phyloP scores from a whole-genome alignment of 37 sponge, comb jelly and placozoan species.

The Diacarnus erythraeanus region DNA sequence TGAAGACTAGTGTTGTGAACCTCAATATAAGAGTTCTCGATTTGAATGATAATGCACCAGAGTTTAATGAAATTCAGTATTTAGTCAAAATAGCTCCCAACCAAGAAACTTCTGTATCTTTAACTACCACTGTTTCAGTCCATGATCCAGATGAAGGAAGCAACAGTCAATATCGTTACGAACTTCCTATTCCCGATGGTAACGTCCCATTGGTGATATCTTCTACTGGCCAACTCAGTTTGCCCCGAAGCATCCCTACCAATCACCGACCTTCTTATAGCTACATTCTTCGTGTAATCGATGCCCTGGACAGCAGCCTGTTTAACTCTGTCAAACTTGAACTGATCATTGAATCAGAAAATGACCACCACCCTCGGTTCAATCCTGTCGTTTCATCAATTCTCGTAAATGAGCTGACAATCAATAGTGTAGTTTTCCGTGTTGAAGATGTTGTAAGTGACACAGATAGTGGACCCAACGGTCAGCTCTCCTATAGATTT shows the following conservation, averaged over 20 bases:
- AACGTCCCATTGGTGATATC: slow-evolving; percentile 1
- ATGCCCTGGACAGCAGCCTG: slow-evolving; percentile 1
- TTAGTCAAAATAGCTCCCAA: slow-evolving; percentile 18
- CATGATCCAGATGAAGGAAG: slow-evolving; percentile 49
- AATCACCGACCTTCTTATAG: slow-evolving; percentile 1
- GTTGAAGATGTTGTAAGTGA: slow-evolving; percentile 39
- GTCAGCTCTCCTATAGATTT: slow-evolving; percentile 39
- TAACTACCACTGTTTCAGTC: slow-evolving; percentile 22
- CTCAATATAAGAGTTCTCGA: slow-evolving; percentile 49
- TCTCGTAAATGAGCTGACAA: slow-evolving; percentile 13
- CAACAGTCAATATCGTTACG: slow-evolving; percentile 38
- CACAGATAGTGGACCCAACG: slow-evolving; percentile 49
- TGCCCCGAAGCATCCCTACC: slow-evolving; percentile 6
- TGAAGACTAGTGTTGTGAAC: slow-evolving; percentile 5
- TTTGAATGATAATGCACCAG: slow-evolving; percentile 72
- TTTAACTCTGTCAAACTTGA: slow-evolving; percentile 13
- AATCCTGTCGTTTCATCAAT: background rate
- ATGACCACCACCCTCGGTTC: slow-evolving; percentile 53
- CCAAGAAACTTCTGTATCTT: background rate
- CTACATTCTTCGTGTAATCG: slow-evolving; percentile 24
- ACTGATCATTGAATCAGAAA: slow-evolving; percentile 35
- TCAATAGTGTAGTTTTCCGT: background rate
- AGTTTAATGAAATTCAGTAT: slow-evolving; percentile 31
- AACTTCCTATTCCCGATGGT: background rate
- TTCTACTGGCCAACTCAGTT: slow-evolving; percentile 32